Percentiles rank a stretch among this genome's conserved stretches.
phyloP scores from a whole-genome alignment of 1,140 invertebrate genomes.

The Atopsyche davidsoni region DNA sequence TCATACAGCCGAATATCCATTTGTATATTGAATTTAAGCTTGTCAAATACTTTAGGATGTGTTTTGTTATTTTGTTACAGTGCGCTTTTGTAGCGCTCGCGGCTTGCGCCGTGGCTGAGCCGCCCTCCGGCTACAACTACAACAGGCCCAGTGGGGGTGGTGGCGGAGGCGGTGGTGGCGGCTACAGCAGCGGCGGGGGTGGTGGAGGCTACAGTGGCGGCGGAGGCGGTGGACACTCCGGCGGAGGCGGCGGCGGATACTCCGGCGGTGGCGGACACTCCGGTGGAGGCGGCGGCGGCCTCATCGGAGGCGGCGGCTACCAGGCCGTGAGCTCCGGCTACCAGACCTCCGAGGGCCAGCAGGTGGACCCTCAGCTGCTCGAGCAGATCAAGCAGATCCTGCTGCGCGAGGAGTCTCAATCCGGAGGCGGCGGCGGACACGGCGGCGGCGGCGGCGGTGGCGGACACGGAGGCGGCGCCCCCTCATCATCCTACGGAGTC shows the following conservation, averaged over 20 bases:
- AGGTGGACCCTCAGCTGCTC: conserved; percentile 64
- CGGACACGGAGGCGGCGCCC: conserved; percentile 39
- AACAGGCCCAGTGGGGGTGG: conserved; percentile 41
- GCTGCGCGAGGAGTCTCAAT: conserved; percentile 60
- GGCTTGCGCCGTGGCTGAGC: conserved; percentile 40
- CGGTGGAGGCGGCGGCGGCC: conserved; percentile 30
- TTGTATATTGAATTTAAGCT: too few species aligned
- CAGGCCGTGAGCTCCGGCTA: conserved; percentile 60
- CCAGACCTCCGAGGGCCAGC: conserved; percentile 64
- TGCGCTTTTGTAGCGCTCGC: conserved; percentile 49
- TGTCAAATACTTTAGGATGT: not conserved
- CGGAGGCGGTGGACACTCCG: too few species aligned
- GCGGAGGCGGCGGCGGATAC: conserved; percentile 25
- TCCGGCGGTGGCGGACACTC: conserved; percentile 31
- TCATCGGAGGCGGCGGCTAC: conserved; percentile 53
- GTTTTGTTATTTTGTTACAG: conserved; percentile 32
- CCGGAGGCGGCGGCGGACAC: conserved; percentile 41
- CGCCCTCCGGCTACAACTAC: conserved; percentile 47
- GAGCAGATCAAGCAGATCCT: conserved; percentile 71
- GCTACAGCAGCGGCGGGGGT: conserved; percentile 48
- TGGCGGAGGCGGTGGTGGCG: conserved; percentile 30
- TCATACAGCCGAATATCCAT: too few species aligned
- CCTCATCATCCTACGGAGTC: conserved; percentile 50
- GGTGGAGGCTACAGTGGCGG: conserved; percentile 43
- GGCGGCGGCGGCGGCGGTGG: conserved; percentile 41